These are phyloP conservation scores for Neoascia interrupta DNA, from an alignment of 2,888 invertebrate genomes.

Conservation along the genomic window DNA sequence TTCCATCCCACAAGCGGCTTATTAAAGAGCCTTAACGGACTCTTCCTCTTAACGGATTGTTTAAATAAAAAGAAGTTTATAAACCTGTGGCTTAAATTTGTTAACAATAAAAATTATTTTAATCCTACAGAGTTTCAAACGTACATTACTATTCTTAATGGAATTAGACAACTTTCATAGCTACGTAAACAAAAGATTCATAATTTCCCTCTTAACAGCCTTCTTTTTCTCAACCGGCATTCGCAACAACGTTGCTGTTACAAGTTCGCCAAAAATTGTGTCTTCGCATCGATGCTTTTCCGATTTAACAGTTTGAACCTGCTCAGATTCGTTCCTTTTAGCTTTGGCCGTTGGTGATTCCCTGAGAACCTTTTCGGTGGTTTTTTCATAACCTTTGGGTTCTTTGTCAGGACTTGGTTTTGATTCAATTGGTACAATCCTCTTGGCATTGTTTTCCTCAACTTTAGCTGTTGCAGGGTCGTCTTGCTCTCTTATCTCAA, in stretches of 20 bases:
- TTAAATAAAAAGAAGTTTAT: no score
- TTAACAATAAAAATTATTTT: no score
- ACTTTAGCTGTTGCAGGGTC: neutral
- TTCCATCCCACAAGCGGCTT: no score
- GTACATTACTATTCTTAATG: no score
- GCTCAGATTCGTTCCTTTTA: neutral
- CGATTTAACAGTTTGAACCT: neutral
- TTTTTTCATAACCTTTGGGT: neutral
- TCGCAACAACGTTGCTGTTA: slow-evolving; percentile 73
- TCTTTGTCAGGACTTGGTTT: neutral
- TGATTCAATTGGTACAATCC: neutral
- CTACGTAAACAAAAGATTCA: slow-evolving; percentile 73
- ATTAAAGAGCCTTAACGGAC: no score
- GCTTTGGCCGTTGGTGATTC: neutral
- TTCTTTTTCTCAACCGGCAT: slow-evolving; percentile 72
- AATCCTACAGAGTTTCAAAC: no score
- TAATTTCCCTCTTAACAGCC: slow-evolving; percentile 73
- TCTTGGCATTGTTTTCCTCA: neutral
- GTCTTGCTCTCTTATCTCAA: neutral
- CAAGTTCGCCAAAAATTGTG: slow-evolving; percentile 74
- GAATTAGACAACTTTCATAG: neutral
- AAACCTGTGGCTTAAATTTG: no score
- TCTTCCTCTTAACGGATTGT: no score
- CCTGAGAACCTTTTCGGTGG: neutral
- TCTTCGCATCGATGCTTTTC: slow-evolving; percentile 72